phyloP scores from a whole-genome alignment of 2,113 vertebrate genomes.

The Chiloscyllium plagiosum region DNA sequence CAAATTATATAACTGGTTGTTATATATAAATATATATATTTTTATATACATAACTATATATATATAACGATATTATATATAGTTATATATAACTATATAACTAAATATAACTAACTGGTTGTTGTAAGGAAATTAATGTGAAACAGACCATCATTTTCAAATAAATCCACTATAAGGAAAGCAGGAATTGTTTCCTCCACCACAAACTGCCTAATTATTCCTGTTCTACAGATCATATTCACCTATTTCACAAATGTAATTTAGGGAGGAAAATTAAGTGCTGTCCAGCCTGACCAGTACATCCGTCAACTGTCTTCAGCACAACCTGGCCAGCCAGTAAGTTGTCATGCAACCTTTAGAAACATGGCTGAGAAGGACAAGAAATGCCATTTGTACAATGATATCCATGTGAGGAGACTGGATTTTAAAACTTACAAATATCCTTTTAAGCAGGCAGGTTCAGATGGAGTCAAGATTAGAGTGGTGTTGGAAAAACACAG shows the following conservation, averaged over 20 bases:
- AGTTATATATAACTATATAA: too few relatives aligned
- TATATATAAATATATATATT: too few relatives aligned
- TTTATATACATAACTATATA: too few relatives aligned
- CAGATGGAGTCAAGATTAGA: neutral
- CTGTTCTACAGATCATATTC: constrained; percentile 46
- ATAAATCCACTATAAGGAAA: neutral
- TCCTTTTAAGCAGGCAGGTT: neutral
- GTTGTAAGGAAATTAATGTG: neutral
- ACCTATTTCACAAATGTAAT: neutral
- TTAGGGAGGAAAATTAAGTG: too few relatives aligned
- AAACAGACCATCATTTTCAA: neutral
- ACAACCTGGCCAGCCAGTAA: too few relatives aligned
- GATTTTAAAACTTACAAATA: neutral
- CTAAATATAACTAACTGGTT: neutral
- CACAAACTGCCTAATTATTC: neutral
- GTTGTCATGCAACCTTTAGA: too few relatives aligned
- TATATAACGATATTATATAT: too few relatives aligned
- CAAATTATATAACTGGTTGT: too few relatives aligned
- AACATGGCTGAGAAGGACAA: neutral
- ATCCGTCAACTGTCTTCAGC: too few relatives aligned
- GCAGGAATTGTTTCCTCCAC: neutral
- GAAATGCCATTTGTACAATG: neutral
- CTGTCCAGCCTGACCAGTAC: too few relatives aligned
- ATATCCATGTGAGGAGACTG: neutral
- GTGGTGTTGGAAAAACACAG: too few relatives aligned